Percentiles rank a stretch among this genome's conserved stretches.
These are phyloP conservation scores for Electrophaes corylata DNA, from an alignment of 2,888 invertebrate species.

Conservation along the genomic window DNA sequence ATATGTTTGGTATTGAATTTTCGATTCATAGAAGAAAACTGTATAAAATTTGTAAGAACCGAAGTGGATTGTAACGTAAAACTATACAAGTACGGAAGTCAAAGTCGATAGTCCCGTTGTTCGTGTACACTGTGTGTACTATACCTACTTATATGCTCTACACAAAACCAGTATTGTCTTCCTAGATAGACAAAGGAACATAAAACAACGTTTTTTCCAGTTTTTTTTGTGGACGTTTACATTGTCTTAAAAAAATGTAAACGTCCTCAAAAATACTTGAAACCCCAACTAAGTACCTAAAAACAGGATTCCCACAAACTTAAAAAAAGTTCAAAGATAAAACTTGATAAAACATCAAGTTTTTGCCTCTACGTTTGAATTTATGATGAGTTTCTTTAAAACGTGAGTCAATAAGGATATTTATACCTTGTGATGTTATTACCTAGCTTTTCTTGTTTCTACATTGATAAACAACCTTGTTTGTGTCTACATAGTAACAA, in stretches of 20 bases:
- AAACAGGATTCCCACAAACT: constrained; percentile 14
- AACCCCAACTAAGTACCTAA: constrained; percentile 8
- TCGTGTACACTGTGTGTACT: background rate
- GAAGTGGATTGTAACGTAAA: background rate
- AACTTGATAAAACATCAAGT: no score
- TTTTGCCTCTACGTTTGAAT: constrained; percentile 33
- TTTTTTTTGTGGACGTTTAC: background rate
- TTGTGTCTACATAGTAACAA: constrained; percentile 15
- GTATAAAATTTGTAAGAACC: no score
- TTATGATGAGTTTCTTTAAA: constrained; percentile 13
- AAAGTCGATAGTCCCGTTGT: constrained; percentile 8
- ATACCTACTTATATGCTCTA: background rate
- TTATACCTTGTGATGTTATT: constrained; percentile 33
- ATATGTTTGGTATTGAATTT: no score
- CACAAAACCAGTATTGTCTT: constrained; percentile 9
- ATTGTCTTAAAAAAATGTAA: background rate
- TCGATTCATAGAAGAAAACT: no score
- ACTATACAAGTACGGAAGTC: background rate
- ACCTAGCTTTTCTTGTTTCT: constrained; percentile 21
- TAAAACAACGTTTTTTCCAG: constrained; percentile 5
- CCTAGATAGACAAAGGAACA: constrained; percentile 26
- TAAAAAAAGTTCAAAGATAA: constrained; percentile 9
- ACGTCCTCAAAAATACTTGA: constrained; percentile 2
- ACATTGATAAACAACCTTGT: constrained; percentile 13
- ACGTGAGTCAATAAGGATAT: constrained; percentile 36